A percentile compares a stretch with the other conserved stretches of the same genome.
Conservation (phyloP, 2,888 invertebrate species). For the Ormyrus thymus region DNA sequence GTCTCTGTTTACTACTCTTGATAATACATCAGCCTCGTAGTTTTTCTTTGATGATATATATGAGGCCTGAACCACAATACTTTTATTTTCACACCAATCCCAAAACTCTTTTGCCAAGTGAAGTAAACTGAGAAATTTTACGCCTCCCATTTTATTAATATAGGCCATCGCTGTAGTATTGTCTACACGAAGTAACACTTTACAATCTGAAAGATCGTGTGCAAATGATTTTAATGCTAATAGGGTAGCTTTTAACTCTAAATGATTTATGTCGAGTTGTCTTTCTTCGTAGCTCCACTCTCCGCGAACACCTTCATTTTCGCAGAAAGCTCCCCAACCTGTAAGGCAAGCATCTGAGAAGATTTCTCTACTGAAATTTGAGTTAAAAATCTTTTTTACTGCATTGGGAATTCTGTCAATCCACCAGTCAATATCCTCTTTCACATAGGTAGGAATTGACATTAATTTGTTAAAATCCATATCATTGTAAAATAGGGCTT, state of each 20-base stretch:
- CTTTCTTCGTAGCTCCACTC: slow-evolving; percentile 12
- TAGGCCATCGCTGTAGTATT: slow-evolving; percentile 55
- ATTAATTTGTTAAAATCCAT: no score
- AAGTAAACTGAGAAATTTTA: slow-evolving; percentile 42
- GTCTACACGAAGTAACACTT: slow-evolving; percentile 51
- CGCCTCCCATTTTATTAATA: slow-evolving; percentile 52
- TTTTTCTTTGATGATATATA: slow-evolving; percentile 39
- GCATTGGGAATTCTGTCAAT: no score
- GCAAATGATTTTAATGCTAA: slow-evolving; percentile 51
- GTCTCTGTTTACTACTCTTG: slow-evolving; percentile 38
- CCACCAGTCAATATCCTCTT: no score
- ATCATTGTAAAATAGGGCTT: no score
- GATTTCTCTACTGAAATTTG: background rate
- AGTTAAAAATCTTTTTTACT: no score
- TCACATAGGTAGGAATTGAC: no score
- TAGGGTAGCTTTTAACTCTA: slow-evolving; percentile 51
- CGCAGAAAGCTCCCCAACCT: background rate
- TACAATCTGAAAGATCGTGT: slow-evolving; percentile 27
- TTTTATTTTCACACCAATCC: slow-evolving; percentile 54
- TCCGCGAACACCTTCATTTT: background rate
- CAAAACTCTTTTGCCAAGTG: slow-evolving; percentile 54
- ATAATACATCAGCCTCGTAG: slow-evolving; percentile 33
- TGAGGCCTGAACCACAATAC: slow-evolving; percentile 15
- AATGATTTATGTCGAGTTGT: slow-evolving; percentile 48
- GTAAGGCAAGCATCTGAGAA: background rate